Base-by-base conservation (phyloP, 2,113 vertebrate genomes). In the Phylloscopus trochilus region DNA sequence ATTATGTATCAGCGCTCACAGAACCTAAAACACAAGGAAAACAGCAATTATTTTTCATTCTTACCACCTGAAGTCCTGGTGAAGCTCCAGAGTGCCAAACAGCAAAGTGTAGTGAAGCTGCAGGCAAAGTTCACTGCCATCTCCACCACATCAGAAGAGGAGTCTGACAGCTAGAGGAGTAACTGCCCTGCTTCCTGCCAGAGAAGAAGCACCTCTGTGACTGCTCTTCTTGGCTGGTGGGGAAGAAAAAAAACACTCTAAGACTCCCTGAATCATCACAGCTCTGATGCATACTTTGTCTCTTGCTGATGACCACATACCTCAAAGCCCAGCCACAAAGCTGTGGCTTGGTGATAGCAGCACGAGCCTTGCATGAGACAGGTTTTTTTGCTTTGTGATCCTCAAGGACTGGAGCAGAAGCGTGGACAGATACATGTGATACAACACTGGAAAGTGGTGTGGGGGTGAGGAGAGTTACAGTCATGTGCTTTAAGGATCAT, bases 141-240 rank as follows among this genome's bases (percentile, higher is more conserved):
- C 80, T 83, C 92, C 39, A 43, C 46, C 15, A 0, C 26, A 17
- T 75, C 77, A 41, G 68, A 74, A 76, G 63, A 68, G 59, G 19
- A 93, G n/a, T 28, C 30, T 0, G 27, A 31, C 66, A 43, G 59
- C 3, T 3, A 53, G 56, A 62, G 28, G 15, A 85, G 67, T 13
- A 69, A 75, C 74, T 1, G 19, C 51, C 44, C 52, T 52, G 52
- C 94, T 94, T 95, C 95, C 93, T 90, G 76, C 47, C 5, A 5
- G 68, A 77, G 78, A 86, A 83, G 82, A 60, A 47, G 17, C n/a
- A 55, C 7, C 9, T 76, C 84, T 69, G 1, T 20, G 10, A 19
- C 7, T 31, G 68, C 76, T 92, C 83, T 90, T 79, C 96, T 96
- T 96, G 95, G 96, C 95, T 95, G 55, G 4, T 44, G 44, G 28